phyloP scores from a whole-genome alignment of 2,113 vertebrate genomes.

The Xiphophorus maculatus region DNA sequence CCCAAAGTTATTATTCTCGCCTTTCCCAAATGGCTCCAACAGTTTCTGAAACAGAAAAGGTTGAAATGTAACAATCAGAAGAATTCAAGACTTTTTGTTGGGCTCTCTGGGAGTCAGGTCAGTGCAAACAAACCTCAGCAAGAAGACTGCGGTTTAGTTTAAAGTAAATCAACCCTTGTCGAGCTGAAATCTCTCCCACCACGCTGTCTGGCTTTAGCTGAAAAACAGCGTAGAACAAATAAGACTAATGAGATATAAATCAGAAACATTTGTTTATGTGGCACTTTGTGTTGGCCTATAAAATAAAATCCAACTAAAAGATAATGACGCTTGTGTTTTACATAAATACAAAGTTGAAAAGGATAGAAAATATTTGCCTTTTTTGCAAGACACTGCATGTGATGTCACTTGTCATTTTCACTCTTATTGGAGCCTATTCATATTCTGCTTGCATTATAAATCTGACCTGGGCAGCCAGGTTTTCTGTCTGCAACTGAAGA shows the following conservation, averaged over 20 bases:
- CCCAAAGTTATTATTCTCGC: conserved; percentile 82
- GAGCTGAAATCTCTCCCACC: conserved; percentile 84
- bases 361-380: not conserved
- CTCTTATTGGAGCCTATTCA: not conserved
- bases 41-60: conserved; percentile 79
- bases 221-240: conserved; percentile 3
- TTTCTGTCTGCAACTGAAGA: conserved; percentile 77
- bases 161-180: conserved; percentile 84
- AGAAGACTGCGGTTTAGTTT: conserved; percentile 87
- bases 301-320: too few species aligned
- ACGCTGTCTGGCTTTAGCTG: conserved; percentile 87
- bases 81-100: not conserved
- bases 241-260: too few species aligned
- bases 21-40: conserved; percentile 83
- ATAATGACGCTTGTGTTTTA: too few species aligned
- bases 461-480: conserved; percentile 83
- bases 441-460: not conserved
- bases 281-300: too few species aligned
- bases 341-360: not conserved
- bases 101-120: not conserved
- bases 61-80: not conserved
- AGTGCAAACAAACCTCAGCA: conserved; percentile 80
- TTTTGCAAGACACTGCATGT: not conserved
- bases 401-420: not conserved
- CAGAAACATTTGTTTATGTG: too few species aligned